Base-by-base conservation (phyloP, 2,888 invertebrate genomes). In the Caenorhabditis imperialis region DNA sequence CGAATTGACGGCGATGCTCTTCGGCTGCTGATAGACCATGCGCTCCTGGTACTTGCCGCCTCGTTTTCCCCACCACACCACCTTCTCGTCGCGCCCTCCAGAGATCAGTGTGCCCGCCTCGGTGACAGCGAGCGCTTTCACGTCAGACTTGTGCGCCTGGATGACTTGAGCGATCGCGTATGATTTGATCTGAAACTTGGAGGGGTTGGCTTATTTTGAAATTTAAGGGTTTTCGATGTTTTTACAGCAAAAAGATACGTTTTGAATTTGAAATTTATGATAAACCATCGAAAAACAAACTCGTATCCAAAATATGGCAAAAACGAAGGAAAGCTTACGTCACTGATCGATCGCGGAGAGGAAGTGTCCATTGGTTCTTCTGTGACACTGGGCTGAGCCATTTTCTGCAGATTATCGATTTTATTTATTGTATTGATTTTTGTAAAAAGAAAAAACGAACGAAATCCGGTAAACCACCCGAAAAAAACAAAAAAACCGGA, bases 1-100 rank as follows among this genome's bases (percentile, higher is more conserved):
- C 2, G 84, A 79, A 61, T 84, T 84, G 6, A 84, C 82, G 18
- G 58, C 38, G 4, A 78, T 35, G n/a, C 69, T 61, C 23, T 75
- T 54, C 8, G 71, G 75, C 37, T 81, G 79, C 3, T 35, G 16
- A 30, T 67, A 62, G 38, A 45, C 7, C 35, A 61, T 5, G 16
- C 55, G 51, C 22, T 73, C 54, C 22, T 18, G 5, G 50, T 74
- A 81, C 16, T 79, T 71, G 12, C 78, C 78, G 12, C 61, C 71
- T 20, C 79, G 75, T 50, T 73, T 72, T 3, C 47, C 61, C 83
- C 83, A 85, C 53, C 82, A 69, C 18, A 70, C 70, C 10, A 84
- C 65, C 10, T 62, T 67, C 23, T 83, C 84, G 37, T 85, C 84
- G n/a, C 84, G 53, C 22, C 84, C 80, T 4, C 80, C 84, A 25